These are phyloP conservation scores for Copidosoma floridanum DNA, from an alignment of 1,140 invertebrate genomes.

Conservation along the genomic window DNA sequence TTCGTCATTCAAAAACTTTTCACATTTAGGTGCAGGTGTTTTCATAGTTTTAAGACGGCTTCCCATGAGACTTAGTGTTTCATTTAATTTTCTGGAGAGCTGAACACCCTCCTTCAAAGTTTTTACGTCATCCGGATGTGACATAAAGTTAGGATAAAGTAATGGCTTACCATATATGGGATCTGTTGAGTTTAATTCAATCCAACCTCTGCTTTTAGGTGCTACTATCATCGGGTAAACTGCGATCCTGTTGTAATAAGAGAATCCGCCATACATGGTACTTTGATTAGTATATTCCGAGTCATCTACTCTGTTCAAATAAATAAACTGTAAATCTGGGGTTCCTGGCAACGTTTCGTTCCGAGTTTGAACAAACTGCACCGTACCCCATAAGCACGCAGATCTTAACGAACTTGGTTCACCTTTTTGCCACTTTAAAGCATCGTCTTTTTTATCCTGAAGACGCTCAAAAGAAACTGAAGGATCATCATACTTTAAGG, in stretches of 20 bases:
- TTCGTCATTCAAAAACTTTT: conserved; percentile 62
- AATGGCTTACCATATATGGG: conserved; percentile 74
- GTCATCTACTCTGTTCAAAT: no score
- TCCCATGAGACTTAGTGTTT: conserved; percentile 62
- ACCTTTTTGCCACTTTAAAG: conserved; percentile 42
- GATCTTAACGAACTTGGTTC: no score
- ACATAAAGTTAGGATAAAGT: conserved; percentile 81
- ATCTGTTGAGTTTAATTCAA: conserved; percentile 66
- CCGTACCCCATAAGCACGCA: no score
- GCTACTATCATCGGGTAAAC: conserved; percentile 70
- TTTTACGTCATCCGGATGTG: conserved; percentile 64
- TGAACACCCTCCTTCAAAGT: conserved; percentile 66
- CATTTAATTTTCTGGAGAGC: conserved; percentile 59
- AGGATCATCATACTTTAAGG: no score
- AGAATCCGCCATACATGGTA: conserved; percentile 64
- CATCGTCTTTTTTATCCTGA: conserved; percentile 21
- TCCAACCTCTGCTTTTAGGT: conserved; percentile 71
- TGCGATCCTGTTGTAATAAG: conserved; percentile 58
- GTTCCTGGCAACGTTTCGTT: no score
- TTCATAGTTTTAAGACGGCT: conserved; percentile 62
- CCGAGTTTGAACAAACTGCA: no score
- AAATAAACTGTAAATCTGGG: no score
- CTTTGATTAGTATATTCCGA: conserved; percentile 77
- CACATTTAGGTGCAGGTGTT: conserved; percentile 67
- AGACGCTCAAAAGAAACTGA: no score